Evolutionary conservation across 2,888 invertebrate genomes (phyloP).

Genomic region (Tinea semifulvella): DNA sequence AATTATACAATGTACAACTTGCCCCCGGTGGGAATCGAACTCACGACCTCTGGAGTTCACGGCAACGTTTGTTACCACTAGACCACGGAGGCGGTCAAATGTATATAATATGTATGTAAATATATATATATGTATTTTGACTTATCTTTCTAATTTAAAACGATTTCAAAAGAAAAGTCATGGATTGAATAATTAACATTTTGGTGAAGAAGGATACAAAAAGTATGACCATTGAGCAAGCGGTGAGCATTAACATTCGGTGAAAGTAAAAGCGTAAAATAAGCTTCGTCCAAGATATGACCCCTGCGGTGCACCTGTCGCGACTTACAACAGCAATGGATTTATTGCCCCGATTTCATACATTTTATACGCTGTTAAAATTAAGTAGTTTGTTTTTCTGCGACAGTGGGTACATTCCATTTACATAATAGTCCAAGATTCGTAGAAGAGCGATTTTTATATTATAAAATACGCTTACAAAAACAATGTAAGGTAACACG

Average conservation of each 20-base stretch:
- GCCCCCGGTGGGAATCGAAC: too few species aligned
- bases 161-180: too few species aligned
- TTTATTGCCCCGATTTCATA: background rate
- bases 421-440: slow-evolving; percentile 1
- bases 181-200: background rate
- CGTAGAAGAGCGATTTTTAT: too few species aligned
- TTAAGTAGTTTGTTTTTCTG: too few species aligned
- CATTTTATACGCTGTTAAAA: too few species aligned
- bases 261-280: slow-evolving; percentile 52
- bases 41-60: too few species aligned
- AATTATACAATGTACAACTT: too few species aligned
- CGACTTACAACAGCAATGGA: slow-evolving; percentile 16
- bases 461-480: background rate
- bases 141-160: too few species aligned
- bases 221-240: background rate
- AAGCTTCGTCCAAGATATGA: slow-evolving; percentile 34
- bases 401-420: background rate
- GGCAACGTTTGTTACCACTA: too few species aligned
- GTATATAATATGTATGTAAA: too few species aligned
- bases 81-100: too few species aligned
- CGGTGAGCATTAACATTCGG: slow-evolving; percentile 21
- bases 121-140: too few species aligned
- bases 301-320: slow-evolving; percentile 40
- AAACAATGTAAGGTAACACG: background rate
- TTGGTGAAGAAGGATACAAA: background rate